Conservation (phyloP, 2,888 invertebrate genomes). For the Parnassius smintheus region DNA sequence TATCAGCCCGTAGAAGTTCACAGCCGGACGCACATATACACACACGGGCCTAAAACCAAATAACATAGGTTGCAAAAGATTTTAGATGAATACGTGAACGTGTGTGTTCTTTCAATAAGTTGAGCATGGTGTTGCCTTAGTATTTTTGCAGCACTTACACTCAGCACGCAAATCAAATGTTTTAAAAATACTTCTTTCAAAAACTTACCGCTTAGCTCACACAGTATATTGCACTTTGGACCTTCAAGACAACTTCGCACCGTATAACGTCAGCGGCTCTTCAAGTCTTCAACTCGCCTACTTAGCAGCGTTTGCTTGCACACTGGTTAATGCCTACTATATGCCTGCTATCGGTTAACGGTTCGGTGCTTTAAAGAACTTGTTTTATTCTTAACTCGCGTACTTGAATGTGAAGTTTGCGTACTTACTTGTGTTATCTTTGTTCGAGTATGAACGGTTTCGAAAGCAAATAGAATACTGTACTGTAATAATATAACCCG, state of each 20-base stretch:
- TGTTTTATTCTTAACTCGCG: conserved; percentile 9
- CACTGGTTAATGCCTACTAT: conserved; percentile 17
- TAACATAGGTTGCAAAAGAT: not conserved
- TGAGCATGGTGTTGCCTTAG: no score
- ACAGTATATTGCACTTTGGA: not conserved
- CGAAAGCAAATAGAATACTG: no score
- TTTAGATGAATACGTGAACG: no score
- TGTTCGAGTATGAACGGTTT: no score
- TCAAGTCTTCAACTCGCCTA: conserved; percentile 5
- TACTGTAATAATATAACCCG: no score
- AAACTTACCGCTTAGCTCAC: not conserved
- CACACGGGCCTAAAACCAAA: not conserved
- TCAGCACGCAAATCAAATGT: no score
- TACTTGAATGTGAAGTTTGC: not conserved
- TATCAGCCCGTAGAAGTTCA: no score
- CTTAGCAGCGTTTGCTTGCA: conserved; percentile 16
- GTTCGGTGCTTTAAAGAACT: conserved; percentile 15
- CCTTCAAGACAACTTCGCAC: not conserved
- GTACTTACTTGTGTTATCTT: not conserved
- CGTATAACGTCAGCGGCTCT: not conserved
- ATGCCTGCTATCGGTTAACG: conserved; percentile 21
- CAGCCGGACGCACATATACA: no score
- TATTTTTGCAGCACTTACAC: no score
- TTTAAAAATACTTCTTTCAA: not conserved
- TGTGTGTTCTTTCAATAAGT: no score